Conservation (phyloP, 2,888 invertebrate genomes). For the Eristalis tenax region DNA sequence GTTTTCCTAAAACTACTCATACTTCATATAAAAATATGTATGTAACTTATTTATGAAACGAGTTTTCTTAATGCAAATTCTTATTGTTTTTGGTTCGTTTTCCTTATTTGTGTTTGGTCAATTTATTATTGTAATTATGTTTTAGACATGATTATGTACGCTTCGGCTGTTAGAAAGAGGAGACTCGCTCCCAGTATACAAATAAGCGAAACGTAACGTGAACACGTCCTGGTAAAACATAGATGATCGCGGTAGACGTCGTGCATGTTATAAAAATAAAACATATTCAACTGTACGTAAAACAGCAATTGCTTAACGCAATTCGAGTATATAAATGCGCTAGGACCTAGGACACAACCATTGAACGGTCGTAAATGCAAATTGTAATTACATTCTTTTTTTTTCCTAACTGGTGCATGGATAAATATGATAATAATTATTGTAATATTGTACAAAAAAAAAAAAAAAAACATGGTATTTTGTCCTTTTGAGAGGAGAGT, state of each 20-base stretch:
- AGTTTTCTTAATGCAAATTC: neutral
- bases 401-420: slow-evolving; percentile 29
- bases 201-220: neutral
- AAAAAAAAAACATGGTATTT: neutral
- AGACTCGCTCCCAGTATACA: neutral
- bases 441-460: slow-evolving; percentile 19
- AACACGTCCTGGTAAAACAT: neutral
- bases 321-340: slow-evolving; percentile 10
- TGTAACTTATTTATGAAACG: neutral
- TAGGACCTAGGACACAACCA: neutral
- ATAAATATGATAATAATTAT: slow-evolving; percentile 4
- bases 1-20: neutral
- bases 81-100: neutral
- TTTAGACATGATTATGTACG: slow-evolving; percentile 1
- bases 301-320: slow-evolving; percentile 54
- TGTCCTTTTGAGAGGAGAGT: slow-evolving; percentile 11
- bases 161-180: slow-evolving; percentile 27
- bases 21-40: slow-evolving; percentile 1
- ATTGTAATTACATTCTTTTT: neutral
- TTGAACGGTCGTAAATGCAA: neutral
- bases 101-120: neutral
- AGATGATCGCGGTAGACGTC: slow-evolving; percentile 5
- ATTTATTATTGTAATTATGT: slow-evolving; percentile 20
- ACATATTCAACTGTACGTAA: neutral
- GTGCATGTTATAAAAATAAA: slow-evolving; percentile 35